Conservation (phyloP, 1,140 invertebrate species). For the Hormaphis cornu region DNA sequence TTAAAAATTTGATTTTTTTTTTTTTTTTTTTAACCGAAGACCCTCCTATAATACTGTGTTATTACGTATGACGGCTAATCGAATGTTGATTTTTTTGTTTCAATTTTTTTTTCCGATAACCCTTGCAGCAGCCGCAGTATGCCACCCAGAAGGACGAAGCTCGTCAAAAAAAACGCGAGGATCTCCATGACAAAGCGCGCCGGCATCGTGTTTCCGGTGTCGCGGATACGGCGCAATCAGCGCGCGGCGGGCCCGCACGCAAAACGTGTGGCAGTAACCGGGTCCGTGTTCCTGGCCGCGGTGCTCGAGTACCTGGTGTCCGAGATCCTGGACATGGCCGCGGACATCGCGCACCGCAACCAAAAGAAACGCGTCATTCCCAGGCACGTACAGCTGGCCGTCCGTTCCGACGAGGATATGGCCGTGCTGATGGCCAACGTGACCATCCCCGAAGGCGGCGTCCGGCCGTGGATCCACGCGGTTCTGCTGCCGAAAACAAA, state of each 20-base stretch:
- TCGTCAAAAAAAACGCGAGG: no score
- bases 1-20: no score
- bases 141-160: no score
- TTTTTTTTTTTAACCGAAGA: no score
- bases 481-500: no score
- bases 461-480: not conserved
- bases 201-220: constrained; percentile 59
- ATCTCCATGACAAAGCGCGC: no score
- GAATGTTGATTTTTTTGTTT: no score
- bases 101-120: no score
- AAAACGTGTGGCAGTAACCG: constrained; percentile 53
- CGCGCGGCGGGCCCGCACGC: constrained; percentile 50
- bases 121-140: no score
- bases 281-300: constrained; percentile 57
- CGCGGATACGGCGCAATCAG: constrained; percentile 53
- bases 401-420: not conserved
- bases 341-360: constrained; percentile 49
- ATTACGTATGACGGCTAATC: no score
- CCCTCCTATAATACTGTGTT: no score
- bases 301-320: constrained; percentile 52
- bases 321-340: constrained; percentile 66
- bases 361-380: not conserved
- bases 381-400: not conserved
- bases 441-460: not conserved
- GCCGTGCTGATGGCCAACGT: not conserved